Base-by-base conservation (phyloP, 1,140 invertebrate genomes). In the Aphis craccivora region DNA sequence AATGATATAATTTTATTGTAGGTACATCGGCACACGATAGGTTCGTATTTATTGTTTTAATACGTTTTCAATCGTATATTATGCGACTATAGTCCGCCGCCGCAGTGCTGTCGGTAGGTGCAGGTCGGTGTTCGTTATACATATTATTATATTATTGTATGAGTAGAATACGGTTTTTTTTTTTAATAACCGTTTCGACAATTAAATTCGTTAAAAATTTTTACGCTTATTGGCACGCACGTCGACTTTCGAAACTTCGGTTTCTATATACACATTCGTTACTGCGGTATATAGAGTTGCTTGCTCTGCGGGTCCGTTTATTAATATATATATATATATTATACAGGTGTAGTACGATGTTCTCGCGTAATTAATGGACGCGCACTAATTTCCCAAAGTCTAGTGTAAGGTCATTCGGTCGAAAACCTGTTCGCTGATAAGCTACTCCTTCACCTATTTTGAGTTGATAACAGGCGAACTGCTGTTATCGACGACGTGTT, bases 371-470 rank as follows among this genome's bases (percentile, higher is more conserved):
- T 86, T 45, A 48, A 88, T 48, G 86, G 25, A 45, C 25, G n/a
- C 45, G 86, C 30, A 48, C 43, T 88, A 88, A 88, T 88, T 88
- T 88, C 45, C 35, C 35, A 89, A 40, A 55, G 88, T 55, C 35
- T 51, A 51, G 22, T 89, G n/a, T 89, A 89, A 89, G 88, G 88
- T 89, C 88, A 89, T 55, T 89, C 25, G 53, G 51, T 55, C 35
- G n/a, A 53, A 89, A 89, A 89, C 51, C 88, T 89, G 35, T 55
- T 89, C 48, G 14, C 14, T 37, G 88, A 89, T 55, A 87, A 87
- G 45, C n/a, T 55, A 37, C 51, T 89, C 9, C 51, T 55, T 53
- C 48, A 55, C 35, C 51, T 89, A 55, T 25, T 89, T 89, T 40
- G n/a, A 20, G 35, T 89, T 45, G 87, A 40, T 89, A 89, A 89